Evolutionary conservation across 2,888 invertebrate species (phyloP), one percentile per base, ranked within the genome.

Genomic region (Melanostoma mellinum): DNA sequence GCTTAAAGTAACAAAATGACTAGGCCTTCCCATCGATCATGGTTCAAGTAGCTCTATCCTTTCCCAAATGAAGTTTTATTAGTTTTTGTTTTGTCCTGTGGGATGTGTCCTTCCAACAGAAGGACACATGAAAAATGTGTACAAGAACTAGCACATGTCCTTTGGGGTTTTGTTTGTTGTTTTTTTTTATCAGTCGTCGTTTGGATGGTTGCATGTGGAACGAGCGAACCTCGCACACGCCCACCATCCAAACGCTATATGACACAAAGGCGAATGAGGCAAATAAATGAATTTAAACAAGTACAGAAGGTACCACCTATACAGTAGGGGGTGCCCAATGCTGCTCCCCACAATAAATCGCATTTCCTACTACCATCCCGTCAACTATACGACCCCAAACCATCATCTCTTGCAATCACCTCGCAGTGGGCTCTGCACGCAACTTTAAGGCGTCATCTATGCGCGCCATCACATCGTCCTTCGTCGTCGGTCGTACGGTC

Each of bases 401-500:
- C 58, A 56, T 68, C 61, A 65, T 55, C 40, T 42, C 35, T 44
- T 36, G 50, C 42, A 55, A 53, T 46, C 77, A 65, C 68, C 67
- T 46, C 46, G 20, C 48, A 84, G 65, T 74, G 65, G 79, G 71
- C 71, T 75, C 67, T 58, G 74, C 84, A 84, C 84, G 84, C 84
- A 84, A 84, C 79, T 84, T 84, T 84, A 84, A 84, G 84, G 84
- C 84, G 84, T 84, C 84, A 84, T 84, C 84, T 84, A 79, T 84
- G 84, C 74, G 74, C 79, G 84, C 79, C 71, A 79, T 75, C 71
- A 79, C 74, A 79, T 68, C 68, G 61, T 35, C 68, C 72, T 42
- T 6, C 58, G 9, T 72, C 6, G 44, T 9, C 4, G 71, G 50
- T 63, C 67, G 44, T 63, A 48, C 58, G 58, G 30, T 20, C 20